phyloP scores from a whole-genome alignment of 35 echinoderm and acorn worm species.

The Heliocidaris tuberculata region DNA sequence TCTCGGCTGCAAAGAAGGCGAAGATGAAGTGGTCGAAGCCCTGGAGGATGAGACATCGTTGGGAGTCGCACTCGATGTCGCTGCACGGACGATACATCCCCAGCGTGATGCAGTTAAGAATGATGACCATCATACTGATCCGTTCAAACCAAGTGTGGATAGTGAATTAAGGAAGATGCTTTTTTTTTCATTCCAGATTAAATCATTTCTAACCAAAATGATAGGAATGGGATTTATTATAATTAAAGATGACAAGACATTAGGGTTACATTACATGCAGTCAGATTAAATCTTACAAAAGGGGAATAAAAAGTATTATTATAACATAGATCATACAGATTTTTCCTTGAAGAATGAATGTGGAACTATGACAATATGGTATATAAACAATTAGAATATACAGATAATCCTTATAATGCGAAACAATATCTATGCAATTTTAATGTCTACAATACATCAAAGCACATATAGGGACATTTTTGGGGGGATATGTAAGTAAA shows the following conservation, averaged over 20 bases:
- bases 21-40: constrained; percentile 99
- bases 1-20: constrained; percentile 93
- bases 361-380: no score
- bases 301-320: no score
- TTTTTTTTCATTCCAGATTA: not conserved
- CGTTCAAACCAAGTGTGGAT: constrained; percentile 95
- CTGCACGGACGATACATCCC: constrained; percentile 97
- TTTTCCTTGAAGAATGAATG: no score
- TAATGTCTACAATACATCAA: no score
- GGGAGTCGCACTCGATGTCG: constrained; percentile 65
- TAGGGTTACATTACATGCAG: not conserved
- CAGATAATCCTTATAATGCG: no score
- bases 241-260: not conserved
- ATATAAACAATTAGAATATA: no score
- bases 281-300: no score
- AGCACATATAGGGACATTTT: no score
- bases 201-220: not conserved
- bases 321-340: no score
- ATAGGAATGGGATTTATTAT: not conserved
- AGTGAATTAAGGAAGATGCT: constrained; percentile 83
- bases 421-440: no score
- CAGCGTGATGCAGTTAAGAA: constrained; percentile 96
- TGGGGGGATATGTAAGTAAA: no score
- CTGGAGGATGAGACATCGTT: constrained; percentile 78
- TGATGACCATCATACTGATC: constrained; percentile 93